Base-by-base conservation (phyloP, 1,140 invertebrate genomes). In the Lithobius niger region DNA sequence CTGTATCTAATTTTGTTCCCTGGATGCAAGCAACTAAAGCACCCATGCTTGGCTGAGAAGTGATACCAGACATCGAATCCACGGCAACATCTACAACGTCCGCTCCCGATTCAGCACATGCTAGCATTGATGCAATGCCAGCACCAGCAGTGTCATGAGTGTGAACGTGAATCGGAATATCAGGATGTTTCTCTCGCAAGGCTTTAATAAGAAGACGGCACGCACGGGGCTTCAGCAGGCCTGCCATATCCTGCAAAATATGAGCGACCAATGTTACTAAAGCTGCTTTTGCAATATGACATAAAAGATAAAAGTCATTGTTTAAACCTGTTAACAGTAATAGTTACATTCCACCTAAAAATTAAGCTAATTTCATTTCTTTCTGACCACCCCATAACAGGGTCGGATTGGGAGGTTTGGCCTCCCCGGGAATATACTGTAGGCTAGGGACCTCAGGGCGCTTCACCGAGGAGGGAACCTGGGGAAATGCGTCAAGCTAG, bases 31-130 rank as follows among this genome's bases (percentile, higher is more conserved):
- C 94, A 1, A 99, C 93, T 3, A 99, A 59, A 10, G 95, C 95
- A 16, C 97, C 97, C 96, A 99, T 98, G 56, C 88, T 92, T 4
- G 97, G 96, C 71, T 99, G 91, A 2, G 73, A 73, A 0, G 95
- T 99, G 81, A 99, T 84, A 25, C 96, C 96, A 22, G 91, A 96
- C 96, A 99, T 98, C 45, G 92, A 92, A 71, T 99, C 97, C 0
- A 98, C 93, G 21, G 97, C 96, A 16, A 93, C 91, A 71, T 99
- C 97, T 0, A 99, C 92, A 44, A 97, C 84, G 75, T 99, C 96
- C 16, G 95, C 96, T 3, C 95, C 95, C 40, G 93, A 86, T 65
- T 90, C 76, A 0, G 92, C 92, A 66, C 89, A 93, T 15, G 89
- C 87, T 56, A 99, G 71, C 91, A 98, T 96, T 0, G 90, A 79